phyloP scores from a whole-genome alignment of 2,113 vertebrate species.

The Microtus oregoni region DNA sequence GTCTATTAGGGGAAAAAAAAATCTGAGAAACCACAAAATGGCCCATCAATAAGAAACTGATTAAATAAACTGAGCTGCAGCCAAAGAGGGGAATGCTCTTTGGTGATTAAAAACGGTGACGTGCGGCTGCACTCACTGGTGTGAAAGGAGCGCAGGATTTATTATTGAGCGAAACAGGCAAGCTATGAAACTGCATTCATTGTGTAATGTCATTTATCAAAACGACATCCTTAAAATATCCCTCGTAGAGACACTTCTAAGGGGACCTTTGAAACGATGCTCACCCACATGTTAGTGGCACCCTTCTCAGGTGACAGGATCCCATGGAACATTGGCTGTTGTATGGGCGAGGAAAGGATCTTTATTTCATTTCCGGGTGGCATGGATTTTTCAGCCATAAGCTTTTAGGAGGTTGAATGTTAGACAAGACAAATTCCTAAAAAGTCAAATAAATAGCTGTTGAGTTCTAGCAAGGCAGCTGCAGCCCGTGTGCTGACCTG shows the following conservation, averaged over 20 bases:
- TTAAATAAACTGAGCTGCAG: background rate
- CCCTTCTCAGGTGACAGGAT: constrained; percentile 19
- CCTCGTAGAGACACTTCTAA: background rate
- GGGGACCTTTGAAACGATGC: constrained; percentile 24
- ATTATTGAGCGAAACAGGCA: constrained; percentile 32
- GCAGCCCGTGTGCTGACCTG: background rate
- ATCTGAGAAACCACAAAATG: background rate
- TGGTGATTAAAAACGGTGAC: constrained; percentile 56
- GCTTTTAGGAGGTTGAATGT: background rate
- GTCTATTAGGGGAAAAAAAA: background rate
- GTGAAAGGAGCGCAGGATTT: constrained; percentile 28
- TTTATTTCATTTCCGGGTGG: background rate
- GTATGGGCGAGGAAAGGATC: background rate
- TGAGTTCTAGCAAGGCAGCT: background rate
- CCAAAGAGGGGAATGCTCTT: background rate
- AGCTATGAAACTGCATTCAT: constrained; percentile 31
- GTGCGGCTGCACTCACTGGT: background rate
- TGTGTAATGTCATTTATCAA: constrained; percentile 42
- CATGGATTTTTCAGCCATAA: background rate
- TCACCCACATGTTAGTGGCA: background rate
- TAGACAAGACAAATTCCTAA: background rate
- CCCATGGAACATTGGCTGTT: background rate
- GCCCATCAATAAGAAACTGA: constrained; percentile 37
- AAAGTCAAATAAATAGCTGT: background rate
- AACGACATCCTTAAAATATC: constrained; percentile 47